These are phyloP conservation scores for Phenacoccus solenopsis DNA, from an alignment of 1,140 invertebrate genomes.

Conservation along the genomic window DNA sequence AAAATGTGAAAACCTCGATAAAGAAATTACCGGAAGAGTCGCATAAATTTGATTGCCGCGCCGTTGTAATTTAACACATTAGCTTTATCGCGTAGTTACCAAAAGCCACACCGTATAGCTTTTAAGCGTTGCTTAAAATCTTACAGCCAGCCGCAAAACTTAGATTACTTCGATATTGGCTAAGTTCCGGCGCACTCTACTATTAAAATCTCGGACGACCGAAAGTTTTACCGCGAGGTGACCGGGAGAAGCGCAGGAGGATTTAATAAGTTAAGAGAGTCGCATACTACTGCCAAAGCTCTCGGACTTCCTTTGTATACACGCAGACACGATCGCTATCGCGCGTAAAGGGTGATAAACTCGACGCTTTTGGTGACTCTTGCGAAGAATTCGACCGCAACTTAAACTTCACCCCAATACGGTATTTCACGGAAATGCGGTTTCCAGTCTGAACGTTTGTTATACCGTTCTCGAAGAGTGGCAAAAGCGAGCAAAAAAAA, in stretches of 20 bases:
- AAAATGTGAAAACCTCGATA: not conserved
- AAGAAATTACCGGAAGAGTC: not conserved
- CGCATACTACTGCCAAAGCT: not conserved
- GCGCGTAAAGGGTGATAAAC: not conserved
- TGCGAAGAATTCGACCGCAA: not conserved
- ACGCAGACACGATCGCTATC: not conserved
- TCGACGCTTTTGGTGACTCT: not conserved
- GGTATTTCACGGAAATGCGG: not conserved
- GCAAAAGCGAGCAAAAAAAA: not conserved
- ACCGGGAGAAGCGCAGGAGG: not conserved
- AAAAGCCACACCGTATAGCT: not conserved
- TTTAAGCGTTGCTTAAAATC: not conserved
- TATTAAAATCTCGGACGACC: not conserved
- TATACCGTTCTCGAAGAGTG: not conserved
- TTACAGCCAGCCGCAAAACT: not conserved
- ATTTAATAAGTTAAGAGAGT: not conserved
- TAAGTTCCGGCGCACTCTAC: not conserved
- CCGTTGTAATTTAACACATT: not conserved
- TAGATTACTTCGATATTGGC: not conserved
- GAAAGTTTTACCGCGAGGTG: not conserved
- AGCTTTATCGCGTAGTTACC: not conserved
- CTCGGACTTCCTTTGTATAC: not conserved
- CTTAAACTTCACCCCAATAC: not conserved
- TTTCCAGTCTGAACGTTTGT: not conserved
- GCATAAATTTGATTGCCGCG: not conserved